Evolutionary conservation across 1,140 invertebrate species (phyloP), one percentile per base, ranked within the genome.

Genomic region (Listronotus oregonensis): DNA sequence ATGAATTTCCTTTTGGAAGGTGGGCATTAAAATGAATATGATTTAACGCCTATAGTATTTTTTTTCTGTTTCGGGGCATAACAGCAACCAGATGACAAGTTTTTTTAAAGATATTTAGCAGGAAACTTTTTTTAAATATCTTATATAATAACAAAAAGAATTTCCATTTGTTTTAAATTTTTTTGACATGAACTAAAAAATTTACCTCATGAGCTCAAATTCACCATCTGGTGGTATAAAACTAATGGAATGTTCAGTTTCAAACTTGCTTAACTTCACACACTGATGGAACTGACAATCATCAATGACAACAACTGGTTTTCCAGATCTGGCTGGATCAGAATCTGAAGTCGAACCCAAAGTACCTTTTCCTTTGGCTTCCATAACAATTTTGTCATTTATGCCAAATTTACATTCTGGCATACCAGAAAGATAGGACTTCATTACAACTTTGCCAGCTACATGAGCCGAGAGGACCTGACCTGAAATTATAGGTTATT

Each of bases 201-300:
- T 17, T 66, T 75, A 95, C 90, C 95, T 94, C 98, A 99, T 99
- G 6, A 99, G 85, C 81, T 99, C 98, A 82, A 99, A 99, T 86
- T 99, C 97, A 57, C 98, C 98, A 83, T 99, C 98, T 4, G 97
- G 97, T 67, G 98, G 98, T 79, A 99, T 99, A 82, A 99, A 99
- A 74, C 95, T 98, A 78, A 99, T 99, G 75, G 96, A 97, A 85
- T 99, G 98, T 81, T 99, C 98, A 0, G 97, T 99, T 83, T 99
- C 98, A 82, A 99, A 99, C 85, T 99, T 99, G 75, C 95, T 97
- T 34, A 99, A 85, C 81, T 99, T 99, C 8, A 99, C 98, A 81
- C 98, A 99, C 80, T 99, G 98, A 84, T 99, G 97, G 82, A 99
- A 99, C 82, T 99, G 98, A 77, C 97, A 99, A 82, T 99, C 98